Evolutionary conservation across 2,113 vertebrate genomes (phyloP).

Genomic region (Hepsetus odoe): DNA sequence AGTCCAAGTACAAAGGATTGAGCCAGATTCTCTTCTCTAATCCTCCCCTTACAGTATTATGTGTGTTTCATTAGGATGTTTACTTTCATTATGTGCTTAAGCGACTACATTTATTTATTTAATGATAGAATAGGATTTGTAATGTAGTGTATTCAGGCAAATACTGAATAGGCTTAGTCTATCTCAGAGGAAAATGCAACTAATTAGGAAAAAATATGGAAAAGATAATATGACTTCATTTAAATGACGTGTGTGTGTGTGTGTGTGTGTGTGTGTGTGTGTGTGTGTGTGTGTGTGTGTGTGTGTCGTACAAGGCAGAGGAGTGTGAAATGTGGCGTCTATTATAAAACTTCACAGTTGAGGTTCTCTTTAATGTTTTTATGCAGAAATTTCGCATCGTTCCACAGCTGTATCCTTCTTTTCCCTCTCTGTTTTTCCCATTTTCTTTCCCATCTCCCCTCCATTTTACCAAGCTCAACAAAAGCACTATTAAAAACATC

Average conservation of each 20-base stretch:
- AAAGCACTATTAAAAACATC: conserved; percentile 1
- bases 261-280: not conserved
- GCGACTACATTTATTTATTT: conserved; percentile 18
- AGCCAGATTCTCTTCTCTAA: conserved; percentile 24
- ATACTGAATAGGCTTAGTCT: not conserved
- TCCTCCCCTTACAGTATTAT: not conserved
- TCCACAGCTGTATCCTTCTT: not conserved
- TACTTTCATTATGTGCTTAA: conserved; percentile 22
- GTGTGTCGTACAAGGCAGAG: not conserved
- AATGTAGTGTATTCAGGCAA: conserved; percentile 23
- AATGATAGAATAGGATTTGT: conserved; percentile 38
- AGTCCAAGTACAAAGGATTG: conserved; percentile 9
- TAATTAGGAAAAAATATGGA: not conserved
- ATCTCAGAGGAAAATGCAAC: conserved; percentile 20
- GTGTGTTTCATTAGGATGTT: conserved; percentile 32
- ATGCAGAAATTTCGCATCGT: conserved; percentile 4
- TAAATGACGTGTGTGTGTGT: not conserved
- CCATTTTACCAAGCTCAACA: not conserved
- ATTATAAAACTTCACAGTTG: conserved; percentile 8
- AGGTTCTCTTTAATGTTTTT: conserved; percentile 4
- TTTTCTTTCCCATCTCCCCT: not conserved
- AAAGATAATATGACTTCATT: conserved; percentile 3
- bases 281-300: not conserved
- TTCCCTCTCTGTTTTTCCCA: too few species aligned
- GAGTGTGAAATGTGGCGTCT: not conserved